Conservation (phyloP, 92 coral and sea anemone genomes). For the Metridium senile region DNA sequence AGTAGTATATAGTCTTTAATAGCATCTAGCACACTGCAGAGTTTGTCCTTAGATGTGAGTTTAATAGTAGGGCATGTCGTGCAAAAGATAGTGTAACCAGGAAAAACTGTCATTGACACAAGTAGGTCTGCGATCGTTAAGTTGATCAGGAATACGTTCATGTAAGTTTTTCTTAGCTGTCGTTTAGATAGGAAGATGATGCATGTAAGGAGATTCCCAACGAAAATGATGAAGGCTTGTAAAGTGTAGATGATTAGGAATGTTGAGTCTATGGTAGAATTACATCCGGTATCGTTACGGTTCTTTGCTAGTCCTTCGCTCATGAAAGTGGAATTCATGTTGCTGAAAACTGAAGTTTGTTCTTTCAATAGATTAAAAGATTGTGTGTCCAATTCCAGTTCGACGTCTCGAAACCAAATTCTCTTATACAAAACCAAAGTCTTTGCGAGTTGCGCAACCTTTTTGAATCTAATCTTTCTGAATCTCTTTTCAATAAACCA, state of each 20-base stretch:
- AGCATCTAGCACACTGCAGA: conserved; percentile 63
- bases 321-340: too few relatives aligned
- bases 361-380: too few relatives aligned
- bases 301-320: too few relatives aligned
- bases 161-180: conserved; percentile 47
- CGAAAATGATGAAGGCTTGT: conserved; percentile 39
- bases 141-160: conserved; percentile 69
- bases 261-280: conserved; percentile 35
- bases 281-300: too few relatives aligned
- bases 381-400: too few relatives aligned
- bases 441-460: too few relatives aligned
- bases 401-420: too few relatives aligned
- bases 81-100: conserved; percentile 63
- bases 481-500: too few relatives aligned
- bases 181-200: conserved; percentile 57
- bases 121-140: conserved; percentile 56
- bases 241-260: conserved; percentile 34
- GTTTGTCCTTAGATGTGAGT: not conserved
- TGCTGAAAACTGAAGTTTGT: too few relatives aligned
- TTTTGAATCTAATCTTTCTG: too few relatives aligned
- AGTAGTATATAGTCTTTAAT: conserved; percentile 64
- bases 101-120: conserved; percentile 38
- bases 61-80: conserved; percentile 35
- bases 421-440: too few relatives aligned
- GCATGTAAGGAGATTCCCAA: conserved; percentile 62